Percentiles rank a stretch among this genome's conserved stretches.
phyloP scores from a whole-genome alignment of 2,888 invertebrate species.

The Drosophila helvetica region DNA sequence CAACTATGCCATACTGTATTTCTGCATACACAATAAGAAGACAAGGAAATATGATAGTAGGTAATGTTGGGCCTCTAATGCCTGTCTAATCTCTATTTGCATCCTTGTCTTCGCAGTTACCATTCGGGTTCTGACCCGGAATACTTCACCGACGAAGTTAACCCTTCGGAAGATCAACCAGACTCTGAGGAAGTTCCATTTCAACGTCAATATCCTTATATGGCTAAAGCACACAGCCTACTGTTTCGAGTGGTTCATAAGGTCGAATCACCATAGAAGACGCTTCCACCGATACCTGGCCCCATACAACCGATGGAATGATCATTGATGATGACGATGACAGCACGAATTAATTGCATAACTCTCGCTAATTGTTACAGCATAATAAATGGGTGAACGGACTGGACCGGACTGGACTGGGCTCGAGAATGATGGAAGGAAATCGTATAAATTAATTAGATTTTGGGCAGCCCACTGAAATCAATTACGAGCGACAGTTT shows the following conservation, averaged over 20 bases:
- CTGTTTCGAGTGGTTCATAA: slow-evolving; percentile 66
- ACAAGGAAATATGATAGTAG: slow-evolving; percentile 2
- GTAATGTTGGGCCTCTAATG: neutral
- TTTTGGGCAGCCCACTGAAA: slow-evolving; percentile 46
- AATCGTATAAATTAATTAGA: slow-evolving; percentile 70
- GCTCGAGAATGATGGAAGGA: slow-evolving; percentile 40
- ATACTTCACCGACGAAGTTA: neutral
- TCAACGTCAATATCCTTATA: neutral
- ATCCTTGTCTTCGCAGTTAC: neutral
- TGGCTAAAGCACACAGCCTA: slow-evolving; percentile 45
- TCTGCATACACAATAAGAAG: slow-evolving; percentile 15
- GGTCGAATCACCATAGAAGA: slow-evolving; percentile 31
- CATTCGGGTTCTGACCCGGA: neutral
- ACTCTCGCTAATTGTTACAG: slow-evolving; percentile 59
- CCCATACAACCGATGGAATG: slow-evolving; percentile 38
- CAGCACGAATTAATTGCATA: slow-evolving; percentile 53
- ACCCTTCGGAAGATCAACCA: neutral
- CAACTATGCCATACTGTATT: slow-evolving; percentile 41
- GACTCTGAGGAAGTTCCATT: neutral
- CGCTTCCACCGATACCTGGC: slow-evolving; percentile 33
- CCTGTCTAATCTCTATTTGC: too few relatives aligned
- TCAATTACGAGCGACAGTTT: slow-evolving; percentile 59
- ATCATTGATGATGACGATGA: slow-evolving; percentile 10
- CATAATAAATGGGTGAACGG: slow-evolving; percentile 40
- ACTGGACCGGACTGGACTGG: too few relatives aligned